A percentile compares a stretch with the other conserved stretches of the same genome.
Evolutionary conservation across 2,797 vertebrate species (phyloP).

Genomic region (Sebastolobus altivelis): DNA sequence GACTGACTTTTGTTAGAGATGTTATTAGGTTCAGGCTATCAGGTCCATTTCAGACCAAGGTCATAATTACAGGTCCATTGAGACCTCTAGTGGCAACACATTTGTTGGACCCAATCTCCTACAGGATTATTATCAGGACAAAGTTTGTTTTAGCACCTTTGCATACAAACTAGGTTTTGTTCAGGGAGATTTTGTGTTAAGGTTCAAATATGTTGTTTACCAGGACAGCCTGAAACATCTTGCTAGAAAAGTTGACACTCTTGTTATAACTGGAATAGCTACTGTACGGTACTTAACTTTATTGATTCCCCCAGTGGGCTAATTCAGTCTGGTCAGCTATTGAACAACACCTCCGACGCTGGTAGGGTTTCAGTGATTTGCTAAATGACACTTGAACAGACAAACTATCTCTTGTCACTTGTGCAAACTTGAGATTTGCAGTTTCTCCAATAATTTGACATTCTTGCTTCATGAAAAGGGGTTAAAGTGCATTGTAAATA

Average conservation of each 20-base stretch:
- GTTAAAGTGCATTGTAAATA: background rate
- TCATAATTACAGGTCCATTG: constrained; percentile 77
- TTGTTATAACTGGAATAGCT: background rate
- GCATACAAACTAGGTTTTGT: background rate
- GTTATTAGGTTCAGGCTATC: constrained; percentile 48
- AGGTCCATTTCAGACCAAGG: constrained; percentile 65
- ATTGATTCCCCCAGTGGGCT: background rate
- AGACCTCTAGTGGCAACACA: constrained; percentile 83
- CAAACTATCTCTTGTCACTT: constrained; percentile 4
- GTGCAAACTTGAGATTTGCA: background rate
- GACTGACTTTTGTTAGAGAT: constrained; percentile 37
- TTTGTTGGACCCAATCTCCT: constrained; percentile 32
- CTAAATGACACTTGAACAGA: background rate
- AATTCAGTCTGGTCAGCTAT: background rate
- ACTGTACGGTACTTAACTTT: background rate
- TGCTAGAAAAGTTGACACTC: background rate
- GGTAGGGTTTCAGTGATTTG: background rate
- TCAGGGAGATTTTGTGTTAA: background rate
- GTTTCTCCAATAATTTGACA: background rate
- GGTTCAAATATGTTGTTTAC: background rate
- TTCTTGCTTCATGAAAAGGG: background rate
- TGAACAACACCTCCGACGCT: background rate
- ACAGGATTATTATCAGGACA: constrained; percentile 27
- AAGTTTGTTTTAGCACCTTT: constrained; percentile 7
- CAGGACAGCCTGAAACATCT: background rate